These are phyloP conservation scores for Sebastes wilsoni DNA, from an alignment of 2,797 vertebrate genomes.

Conservation along the genomic window DNA sequence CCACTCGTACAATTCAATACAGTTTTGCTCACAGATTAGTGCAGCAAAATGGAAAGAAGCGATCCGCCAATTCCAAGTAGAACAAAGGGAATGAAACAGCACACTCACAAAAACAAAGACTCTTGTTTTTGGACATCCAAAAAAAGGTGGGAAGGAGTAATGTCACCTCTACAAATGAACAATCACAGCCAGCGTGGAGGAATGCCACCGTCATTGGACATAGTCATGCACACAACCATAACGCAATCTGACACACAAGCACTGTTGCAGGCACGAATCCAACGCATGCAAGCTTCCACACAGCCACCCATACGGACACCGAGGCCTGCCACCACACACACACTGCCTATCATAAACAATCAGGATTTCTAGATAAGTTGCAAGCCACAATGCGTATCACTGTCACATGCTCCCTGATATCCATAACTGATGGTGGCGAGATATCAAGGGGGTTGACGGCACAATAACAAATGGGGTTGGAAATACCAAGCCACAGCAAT, in stretches of 20 bases:
- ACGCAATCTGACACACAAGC: conserved; percentile 61
- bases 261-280: conserved; percentile 53
- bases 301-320: conserved; percentile 36
- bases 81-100: conserved; percentile 37
- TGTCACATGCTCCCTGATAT: conserved; percentile 59
- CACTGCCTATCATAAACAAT: conserved; percentile 48
- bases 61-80: conserved; percentile 25
- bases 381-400: conserved; percentile 41
- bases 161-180: conserved; percentile 44
- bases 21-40: conserved; percentile 33
- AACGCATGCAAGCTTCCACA: conserved; percentile 63
- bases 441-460: conserved; percentile 59
- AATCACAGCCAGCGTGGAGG: conserved; percentile 33
- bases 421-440: conserved; percentile 53
- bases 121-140: conserved; percentile 36
- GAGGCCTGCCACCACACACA: conserved; percentile 15
- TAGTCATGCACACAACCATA: conserved; percentile 61
- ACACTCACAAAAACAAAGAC: conserved; percentile 37
- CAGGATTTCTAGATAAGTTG: conserved; percentile 53
- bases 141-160: conserved; percentile 32
- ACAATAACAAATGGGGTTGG: conserved; percentile 61
- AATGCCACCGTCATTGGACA: conserved; percentile 42
- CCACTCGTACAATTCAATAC: conserved; percentile 9
- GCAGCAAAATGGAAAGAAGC: conserved; percentile 31
- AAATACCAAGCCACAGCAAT: conserved; percentile 68